Percentiles rank a stretch among this genome's conserved stretches.
Conservation (phyloP, 1,140 invertebrate genomes). For the Drosophila watanabei region DNA sequence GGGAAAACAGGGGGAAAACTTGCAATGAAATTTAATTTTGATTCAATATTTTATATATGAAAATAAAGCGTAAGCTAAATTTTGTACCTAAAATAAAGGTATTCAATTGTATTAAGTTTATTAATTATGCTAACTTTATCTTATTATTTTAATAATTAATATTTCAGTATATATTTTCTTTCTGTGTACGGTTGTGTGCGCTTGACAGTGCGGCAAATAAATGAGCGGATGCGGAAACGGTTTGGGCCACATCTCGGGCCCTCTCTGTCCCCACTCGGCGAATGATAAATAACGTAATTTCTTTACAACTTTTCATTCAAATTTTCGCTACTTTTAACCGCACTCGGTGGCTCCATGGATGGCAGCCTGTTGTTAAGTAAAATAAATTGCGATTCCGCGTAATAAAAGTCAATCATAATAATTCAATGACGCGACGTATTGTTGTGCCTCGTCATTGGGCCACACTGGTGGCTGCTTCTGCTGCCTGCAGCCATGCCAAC, state of each 20-base stretch:
- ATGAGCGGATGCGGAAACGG: constrained; percentile 79
- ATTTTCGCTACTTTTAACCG: constrained; percentile 72
- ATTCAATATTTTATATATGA: background rate
- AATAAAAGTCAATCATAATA: constrained; percentile 85
- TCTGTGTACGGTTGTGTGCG: constrained; percentile 43
- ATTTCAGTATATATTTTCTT: constrained; percentile 1
- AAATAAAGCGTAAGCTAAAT: too few species aligned
- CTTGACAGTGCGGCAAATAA: constrained; percentile 77
- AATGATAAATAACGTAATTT: constrained; percentile 84
- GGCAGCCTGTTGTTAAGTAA: constrained; percentile 74
- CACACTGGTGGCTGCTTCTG: background rate
- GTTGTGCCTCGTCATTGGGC: constrained; percentile 38
- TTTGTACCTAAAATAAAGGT: too few species aligned
- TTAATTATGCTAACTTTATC: too few species aligned
- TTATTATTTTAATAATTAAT: background rate
- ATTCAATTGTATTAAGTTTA: too few species aligned
- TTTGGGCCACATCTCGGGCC: constrained; percentile 51
- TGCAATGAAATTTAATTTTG: background rate
- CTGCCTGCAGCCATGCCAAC: constrained; percentile 15
- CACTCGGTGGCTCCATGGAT: constrained; percentile 38
- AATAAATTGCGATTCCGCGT: constrained; percentile 83
- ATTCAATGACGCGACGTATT: constrained; percentile 76
- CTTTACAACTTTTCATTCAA: constrained; percentile 81
- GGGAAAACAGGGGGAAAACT: background rate
- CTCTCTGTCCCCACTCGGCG: constrained; percentile 36